Evolutionary conservation across 2,797 vertebrate genomes (phyloP), one percentile per base, ranked within the genome.

Genomic region (Pseudomugil gertrudae): DNA sequence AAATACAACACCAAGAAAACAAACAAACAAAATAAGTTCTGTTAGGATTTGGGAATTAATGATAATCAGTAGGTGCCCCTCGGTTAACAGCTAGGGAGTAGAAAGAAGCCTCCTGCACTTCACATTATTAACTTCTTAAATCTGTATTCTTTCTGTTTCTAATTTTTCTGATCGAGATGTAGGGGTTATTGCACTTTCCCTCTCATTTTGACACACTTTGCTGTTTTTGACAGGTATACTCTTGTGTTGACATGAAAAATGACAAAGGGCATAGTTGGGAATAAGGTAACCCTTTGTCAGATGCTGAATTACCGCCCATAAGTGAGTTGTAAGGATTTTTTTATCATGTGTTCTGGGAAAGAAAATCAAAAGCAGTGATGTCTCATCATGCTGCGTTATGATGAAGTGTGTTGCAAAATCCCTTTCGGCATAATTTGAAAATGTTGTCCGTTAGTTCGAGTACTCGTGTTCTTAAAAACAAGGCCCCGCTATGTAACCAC

Each of bases 141-240:
- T 67, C 56, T 63, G 30, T 74, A 15, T 58, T 57, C 15, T 70
- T 33, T 40, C 58, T 47, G 7, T 26, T 65, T 36, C 33, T 30
- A 35, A 21, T 33, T 55, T 66, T 52, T 70, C 51, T 70, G 50
- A 79, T 62, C 2, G 19, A 73, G 59, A 81, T 65, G 45, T 74
- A n/a, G 23, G 85, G 66, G 87, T 91, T 92, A 91, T 93, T 90
- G 89, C 90, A 89, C 88, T 81, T 89, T 83, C 75, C 72, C 66
- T 77, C 89, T 74, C 52, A 69, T 86, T 86, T 66, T 77, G 71
- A 72, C 80, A 72, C 72, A 75, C 72, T 69, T 66, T 77, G 76
- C 72, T 77, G 70, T 56, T 72, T 79, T 3, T 29, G 86, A 77
- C 76, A 71, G 66, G 68, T 74, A 57, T 66, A 72, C 82, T 23